These are phyloP conservation scores for Diabrotica undecimpunctata DNA, from an alignment of 1,140 invertebrate species.

Conservation along the genomic window DNA sequence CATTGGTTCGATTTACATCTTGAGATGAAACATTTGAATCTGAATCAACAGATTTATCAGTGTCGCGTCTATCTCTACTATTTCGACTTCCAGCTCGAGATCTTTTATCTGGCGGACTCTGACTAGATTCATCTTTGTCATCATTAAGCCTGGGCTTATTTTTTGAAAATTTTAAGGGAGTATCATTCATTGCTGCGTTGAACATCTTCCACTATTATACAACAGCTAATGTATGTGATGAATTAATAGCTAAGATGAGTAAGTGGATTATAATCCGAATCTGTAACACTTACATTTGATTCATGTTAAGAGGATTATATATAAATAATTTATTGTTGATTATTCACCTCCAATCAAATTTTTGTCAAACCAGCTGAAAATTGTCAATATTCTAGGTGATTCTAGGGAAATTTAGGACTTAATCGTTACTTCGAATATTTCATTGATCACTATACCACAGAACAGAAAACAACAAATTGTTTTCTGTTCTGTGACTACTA, in stretches of 20 bases:
- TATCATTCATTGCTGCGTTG: slow-evolving; percentile 62
- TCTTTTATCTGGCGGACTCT: slow-evolving; percentile 49
- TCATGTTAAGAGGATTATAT: background rate
- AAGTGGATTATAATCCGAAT: no score
- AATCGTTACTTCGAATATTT: no score
- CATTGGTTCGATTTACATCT: slow-evolving; percentile 35
- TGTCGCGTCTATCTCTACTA: slow-evolving; percentile 44
- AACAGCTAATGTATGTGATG: background rate
- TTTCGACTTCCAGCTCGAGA: slow-evolving; percentile 38
- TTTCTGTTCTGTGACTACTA: no score
- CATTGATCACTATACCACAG: no score
- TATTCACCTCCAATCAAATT: no score
- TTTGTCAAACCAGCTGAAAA: no score
- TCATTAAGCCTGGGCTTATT: slow-evolving; percentile 59
- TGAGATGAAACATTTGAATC: slow-evolving; percentile 43
- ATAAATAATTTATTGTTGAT: background rate
- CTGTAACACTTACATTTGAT: background rate
- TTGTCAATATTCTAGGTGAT: no score
- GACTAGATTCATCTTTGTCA: slow-evolving; percentile 48
- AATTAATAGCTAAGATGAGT: background rate
- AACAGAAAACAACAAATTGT: no score
- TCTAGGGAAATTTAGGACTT: background rate
- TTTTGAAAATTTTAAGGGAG: slow-evolving; percentile 63
- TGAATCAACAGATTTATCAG: slow-evolving; percentile 44
- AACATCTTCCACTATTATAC: slow-evolving; percentile 24